phyloP scores from a whole-genome alignment of 1,140 invertebrate genomes.

The Cotesia vestalis region DNA sequence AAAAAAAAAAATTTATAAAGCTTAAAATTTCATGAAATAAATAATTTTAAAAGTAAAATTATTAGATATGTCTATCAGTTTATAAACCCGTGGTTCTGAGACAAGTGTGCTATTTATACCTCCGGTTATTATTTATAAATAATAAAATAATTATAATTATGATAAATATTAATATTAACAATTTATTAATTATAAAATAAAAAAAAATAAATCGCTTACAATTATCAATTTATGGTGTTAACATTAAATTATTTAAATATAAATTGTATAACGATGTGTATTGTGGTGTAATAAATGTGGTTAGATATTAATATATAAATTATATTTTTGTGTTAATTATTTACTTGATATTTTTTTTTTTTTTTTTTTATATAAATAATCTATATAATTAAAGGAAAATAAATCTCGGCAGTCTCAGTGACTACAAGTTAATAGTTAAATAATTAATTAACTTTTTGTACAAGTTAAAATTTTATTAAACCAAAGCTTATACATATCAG shows the following conservation, averaged over 20 bases:
- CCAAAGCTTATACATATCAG: conserved; percentile 58
- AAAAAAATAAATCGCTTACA: conserved; percentile 44
- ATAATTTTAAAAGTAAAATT: not conserved
- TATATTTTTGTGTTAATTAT: conserved; percentile 22
- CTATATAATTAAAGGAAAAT: too few species aligned
- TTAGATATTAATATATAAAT: conserved; percentile 52
- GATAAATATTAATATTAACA: conserved; percentile 1
- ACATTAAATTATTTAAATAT: conserved; percentile 60
- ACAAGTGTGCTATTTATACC: conserved; percentile 63
- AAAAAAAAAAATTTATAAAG: too few species aligned
- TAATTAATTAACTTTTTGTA: conserved; percentile 38
- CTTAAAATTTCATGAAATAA: not conserved
- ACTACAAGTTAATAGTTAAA: not conserved
- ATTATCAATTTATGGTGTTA: conserved; percentile 55
- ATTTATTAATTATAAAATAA: conserved; percentile 31
- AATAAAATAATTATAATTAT: conserved; percentile 2
- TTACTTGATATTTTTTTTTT: conserved; percentile 8
- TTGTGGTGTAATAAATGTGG: conserved; percentile 66
- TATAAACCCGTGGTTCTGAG: conserved; percentile 36
- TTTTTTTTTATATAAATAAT: not conserved
- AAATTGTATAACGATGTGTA: conserved; percentile 64
- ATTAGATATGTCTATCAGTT: not conserved
- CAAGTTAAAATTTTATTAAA: conserved; percentile 64
- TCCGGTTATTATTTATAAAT: conserved; percentile 49
- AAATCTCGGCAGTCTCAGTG: too few species aligned